Conservation (phyloP, 2,797 vertebrate genomes). For the Cyclopterus lumpus region DNA sequence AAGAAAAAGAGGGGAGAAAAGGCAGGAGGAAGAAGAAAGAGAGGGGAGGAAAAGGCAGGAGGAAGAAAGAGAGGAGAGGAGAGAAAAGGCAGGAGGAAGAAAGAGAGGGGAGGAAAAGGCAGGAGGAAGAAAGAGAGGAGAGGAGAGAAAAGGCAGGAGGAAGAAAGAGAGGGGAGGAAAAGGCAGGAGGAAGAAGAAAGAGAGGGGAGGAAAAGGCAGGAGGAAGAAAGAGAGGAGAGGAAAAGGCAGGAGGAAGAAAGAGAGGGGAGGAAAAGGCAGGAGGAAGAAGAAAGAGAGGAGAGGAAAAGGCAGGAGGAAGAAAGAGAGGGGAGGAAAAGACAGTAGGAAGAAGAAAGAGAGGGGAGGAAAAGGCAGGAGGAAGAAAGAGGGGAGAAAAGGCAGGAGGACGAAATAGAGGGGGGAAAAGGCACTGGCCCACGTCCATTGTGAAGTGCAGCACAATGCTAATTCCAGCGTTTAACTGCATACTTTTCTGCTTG, state of each 20-base stretch:
- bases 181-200: conserved; percentile 84
- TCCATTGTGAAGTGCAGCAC: conserved; percentile 95
- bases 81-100: conserved; percentile 87
- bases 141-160: conserved; percentile 85
- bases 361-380: conserved; percentile 89
- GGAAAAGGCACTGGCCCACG: conserved; percentile 93
- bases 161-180: conserved; percentile 88
- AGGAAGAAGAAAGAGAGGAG: conserved; percentile 63
- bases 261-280: conserved; percentile 92
- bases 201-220: conserved; percentile 78
- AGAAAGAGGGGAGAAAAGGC: conserved; percentile 86
- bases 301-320: conserved; percentile 77
- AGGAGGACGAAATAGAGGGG: conserved; percentile 81
- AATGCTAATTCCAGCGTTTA: conserved; percentile 99
- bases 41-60: conserved; percentile 87
- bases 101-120: conserved; percentile 80
- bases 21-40: conserved; percentile 86
- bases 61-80: conserved; percentile 85
- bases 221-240: conserved; percentile 86
- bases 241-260: conserved; percentile 72
- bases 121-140: conserved; percentile 81
- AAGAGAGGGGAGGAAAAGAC: conserved; percentile 88
- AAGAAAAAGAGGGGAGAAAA: conserved; percentile 91
- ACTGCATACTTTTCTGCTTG: conserved; percentile 99
- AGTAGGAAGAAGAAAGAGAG: conserved; percentile 75